Conservation (phyloP, 1,140 invertebrate genomes). For the Saccostrea echinata region DNA sequence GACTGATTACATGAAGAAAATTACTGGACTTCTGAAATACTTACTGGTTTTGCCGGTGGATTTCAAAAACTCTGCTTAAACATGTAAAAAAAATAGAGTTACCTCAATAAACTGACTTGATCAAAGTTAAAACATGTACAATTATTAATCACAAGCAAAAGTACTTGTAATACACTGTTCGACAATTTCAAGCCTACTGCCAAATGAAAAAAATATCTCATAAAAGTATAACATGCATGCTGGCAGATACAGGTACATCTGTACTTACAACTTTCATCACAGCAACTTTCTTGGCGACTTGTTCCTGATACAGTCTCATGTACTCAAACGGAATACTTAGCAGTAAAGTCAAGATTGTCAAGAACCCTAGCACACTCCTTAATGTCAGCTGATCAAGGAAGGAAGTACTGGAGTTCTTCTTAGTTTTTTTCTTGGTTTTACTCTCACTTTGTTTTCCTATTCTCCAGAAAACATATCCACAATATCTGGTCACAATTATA, state of each 20-base stretch:
- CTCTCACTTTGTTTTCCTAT: neutral
- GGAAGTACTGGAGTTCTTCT: neutral
- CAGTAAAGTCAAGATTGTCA: conserved; percentile 51
- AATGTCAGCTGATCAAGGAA: neutral
- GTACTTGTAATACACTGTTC: too few species aligned
- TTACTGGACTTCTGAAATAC: too few species aligned
- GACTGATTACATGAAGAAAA: too few species aligned
- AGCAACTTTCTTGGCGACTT: conserved; percentile 64
- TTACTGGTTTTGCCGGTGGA: too few species aligned
- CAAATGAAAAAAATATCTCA: too few species aligned
- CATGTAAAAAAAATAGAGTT: too few species aligned
- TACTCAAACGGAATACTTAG: conserved; percentile 71
- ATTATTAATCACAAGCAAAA: too few species aligned
- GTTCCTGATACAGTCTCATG: conserved; percentile 67
- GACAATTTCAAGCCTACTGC: too few species aligned
- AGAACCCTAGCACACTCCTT: neutral
- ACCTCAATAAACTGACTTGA: too few species aligned
- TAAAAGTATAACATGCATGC: too few species aligned
- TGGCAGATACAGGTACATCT: neutral
- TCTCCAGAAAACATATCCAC: conserved; percentile 10
- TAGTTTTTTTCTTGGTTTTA: neutral
- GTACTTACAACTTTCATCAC: conserved; percentile 60
- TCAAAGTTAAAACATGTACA: too few species aligned
- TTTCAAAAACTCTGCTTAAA: too few species aligned
- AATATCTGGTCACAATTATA: neutral